Conservation (phyloP, 2,113 vertebrate species). For the Oceanodroma tethys region DNA sequence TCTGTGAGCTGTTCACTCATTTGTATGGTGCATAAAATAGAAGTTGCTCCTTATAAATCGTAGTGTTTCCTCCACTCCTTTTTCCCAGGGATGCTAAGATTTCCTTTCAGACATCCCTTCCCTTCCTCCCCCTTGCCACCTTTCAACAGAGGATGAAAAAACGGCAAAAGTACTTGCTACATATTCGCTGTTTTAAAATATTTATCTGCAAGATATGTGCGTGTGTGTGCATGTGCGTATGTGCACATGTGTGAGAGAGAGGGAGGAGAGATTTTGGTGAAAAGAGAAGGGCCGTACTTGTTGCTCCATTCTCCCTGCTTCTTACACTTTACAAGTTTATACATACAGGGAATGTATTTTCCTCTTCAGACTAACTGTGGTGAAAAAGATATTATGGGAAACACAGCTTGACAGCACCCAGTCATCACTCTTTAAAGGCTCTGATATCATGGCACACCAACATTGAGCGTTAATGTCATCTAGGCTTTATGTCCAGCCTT, state of each 20-base stretch:
- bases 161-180: neutral
- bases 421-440: neutral
- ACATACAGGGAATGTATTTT: neutral
- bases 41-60: neutral
- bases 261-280: neutral
- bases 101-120: neutral
- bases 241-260: neutral
- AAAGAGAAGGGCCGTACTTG: neutral
- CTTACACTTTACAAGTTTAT: neutral
- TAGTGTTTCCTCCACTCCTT: neutral
- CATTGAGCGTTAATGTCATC: neutral
- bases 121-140: neutral
- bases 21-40: neutral
- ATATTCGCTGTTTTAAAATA: neutral
- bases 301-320: neutral
- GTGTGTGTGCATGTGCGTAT: fast-evolving
- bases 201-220: neutral
- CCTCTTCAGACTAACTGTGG: neutral
- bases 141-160: neutral
- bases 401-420: neutral
- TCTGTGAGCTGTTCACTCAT: neutral
- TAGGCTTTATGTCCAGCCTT: neutral
- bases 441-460: neutral
- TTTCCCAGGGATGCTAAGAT: neutral
- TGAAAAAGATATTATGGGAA: neutral